Evolutionary conservation across 2,113 vertebrate genomes (phyloP).

Genomic region (Corythornis cristatus): DNA sequence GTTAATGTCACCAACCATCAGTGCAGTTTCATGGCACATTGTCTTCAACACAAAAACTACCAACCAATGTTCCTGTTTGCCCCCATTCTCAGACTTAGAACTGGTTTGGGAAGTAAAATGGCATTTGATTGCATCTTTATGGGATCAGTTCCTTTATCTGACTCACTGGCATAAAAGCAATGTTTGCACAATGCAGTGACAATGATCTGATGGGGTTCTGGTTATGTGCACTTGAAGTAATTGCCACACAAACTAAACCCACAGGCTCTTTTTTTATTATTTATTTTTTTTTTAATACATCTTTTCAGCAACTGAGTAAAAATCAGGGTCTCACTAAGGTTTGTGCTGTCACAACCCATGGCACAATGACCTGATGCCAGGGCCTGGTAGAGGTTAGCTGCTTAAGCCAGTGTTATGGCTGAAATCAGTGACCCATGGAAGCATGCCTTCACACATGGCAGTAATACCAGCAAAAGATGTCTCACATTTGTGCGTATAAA

Average conservation of each 20-base stretch:
- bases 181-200: background rate
- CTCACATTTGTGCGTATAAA: accelerated
- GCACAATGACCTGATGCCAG: background rate
- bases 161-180: background rate
- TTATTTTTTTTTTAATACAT: background rate
- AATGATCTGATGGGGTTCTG: background rate
- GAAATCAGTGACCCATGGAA: background rate
- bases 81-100: background rate
- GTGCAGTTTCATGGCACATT: background rate
- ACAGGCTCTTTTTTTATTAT: background rate
- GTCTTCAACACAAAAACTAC: background rate
- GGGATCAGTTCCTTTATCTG: background rate
- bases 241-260: background rate
- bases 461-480: background rate
- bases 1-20: background rate
- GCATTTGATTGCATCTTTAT: background rate
- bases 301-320: background rate
- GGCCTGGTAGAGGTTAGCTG: background rate
- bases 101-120: background rate
- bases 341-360: accelerated
- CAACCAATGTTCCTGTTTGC: background rate
- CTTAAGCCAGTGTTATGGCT: background rate
- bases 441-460: background rate
- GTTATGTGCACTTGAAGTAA: background rate
- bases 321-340: background rate